Conservation (phyloP, 2,888 invertebrate genomes). For the Eupelmus urozonus region DNA sequence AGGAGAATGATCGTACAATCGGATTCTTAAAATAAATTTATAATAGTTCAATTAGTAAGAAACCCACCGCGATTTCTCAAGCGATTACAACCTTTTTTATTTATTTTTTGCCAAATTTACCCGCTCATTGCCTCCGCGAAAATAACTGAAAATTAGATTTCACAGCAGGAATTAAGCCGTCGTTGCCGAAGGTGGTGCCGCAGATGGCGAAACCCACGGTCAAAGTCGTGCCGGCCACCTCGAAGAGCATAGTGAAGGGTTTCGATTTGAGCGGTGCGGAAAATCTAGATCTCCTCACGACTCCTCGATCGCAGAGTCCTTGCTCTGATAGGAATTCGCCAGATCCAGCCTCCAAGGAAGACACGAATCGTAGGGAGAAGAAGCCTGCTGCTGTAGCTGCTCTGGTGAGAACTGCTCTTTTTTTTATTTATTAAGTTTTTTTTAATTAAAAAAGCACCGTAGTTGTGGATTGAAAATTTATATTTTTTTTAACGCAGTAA, state of each 20-base stretch:
- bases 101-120: background rate
- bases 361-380: slow-evolving; percentile 71
- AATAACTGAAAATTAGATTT: slow-evolving; percentile 68
- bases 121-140: background rate
- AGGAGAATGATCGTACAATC: too few relatives aligned
- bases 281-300: slow-evolving; percentile 66
- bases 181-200: slow-evolving; percentile 63
- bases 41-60: too few relatives aligned
- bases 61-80: too few relatives aligned
- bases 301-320: slow-evolving; percentile 71
- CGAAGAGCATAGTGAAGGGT: slow-evolving; percentile 69
- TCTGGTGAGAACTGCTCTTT: too few relatives aligned
- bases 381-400: slow-evolving; percentile 55
- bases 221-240: slow-evolving; percentile 71
- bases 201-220: slow-evolving; percentile 67
- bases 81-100: too few relatives aligned
- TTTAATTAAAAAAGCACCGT: too few relatives aligned
- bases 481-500: too few relatives aligned
- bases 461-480: too few relatives aligned
- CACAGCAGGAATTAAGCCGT: slow-evolving; percentile 80
- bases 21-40: too few relatives aligned
- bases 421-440: too few relatives aligned
- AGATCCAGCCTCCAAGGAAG: slow-evolving; percentile 71
- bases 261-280: slow-evolving; percentile 69
- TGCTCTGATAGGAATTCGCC: slow-evolving; percentile 69